Evolutionary conservation across 2,888 invertebrate genomes (phyloP).

Genomic region (Drosophila kanekoi): DNA sequence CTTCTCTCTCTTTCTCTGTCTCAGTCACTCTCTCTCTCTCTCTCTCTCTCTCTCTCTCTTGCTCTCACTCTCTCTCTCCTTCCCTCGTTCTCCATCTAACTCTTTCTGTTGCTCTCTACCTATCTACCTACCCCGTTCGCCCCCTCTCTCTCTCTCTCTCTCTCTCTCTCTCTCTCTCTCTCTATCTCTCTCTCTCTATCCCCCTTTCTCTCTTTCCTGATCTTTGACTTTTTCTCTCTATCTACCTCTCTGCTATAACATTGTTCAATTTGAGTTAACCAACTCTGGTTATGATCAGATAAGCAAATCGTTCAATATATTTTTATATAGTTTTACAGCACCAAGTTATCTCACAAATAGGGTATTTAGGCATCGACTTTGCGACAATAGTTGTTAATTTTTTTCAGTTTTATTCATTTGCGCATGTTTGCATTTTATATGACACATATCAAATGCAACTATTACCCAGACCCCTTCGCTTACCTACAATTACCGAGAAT

Average conservation of each 20-base stretch:
- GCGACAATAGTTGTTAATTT: not conserved
- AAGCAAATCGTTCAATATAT: too few relatives aligned
- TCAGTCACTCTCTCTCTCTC: not conserved
- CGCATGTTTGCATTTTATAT: slow-evolving; percentile 22
- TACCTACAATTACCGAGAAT: slow-evolving; percentile 3
- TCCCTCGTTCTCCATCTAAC: not conserved
- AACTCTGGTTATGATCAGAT: too few relatives aligned
- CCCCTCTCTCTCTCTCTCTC: not conserved
- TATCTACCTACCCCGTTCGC: not conserved
- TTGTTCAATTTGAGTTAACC: too few relatives aligned
- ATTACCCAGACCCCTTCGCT: slow-evolving; percentile 9
- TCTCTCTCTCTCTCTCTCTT: not conserved
- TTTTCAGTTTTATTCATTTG: slow-evolving; percentile 8
- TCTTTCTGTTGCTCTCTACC: not conserved
- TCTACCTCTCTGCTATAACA: not conserved
- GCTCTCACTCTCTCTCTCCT: not conserved
- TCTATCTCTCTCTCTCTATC: not conserved
- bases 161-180: not conserved
- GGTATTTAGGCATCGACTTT: not conserved
- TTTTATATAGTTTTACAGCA: too few relatives aligned
- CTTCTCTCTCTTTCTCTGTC: not conserved
- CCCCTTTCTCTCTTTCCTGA: not conserved
- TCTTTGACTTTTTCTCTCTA: too few relatives aligned
- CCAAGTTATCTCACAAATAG: not conserved
- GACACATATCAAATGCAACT: slow-evolving; percentile 38